Base-by-base conservation (phyloP, 2,797 vertebrate species). In the Acanthis flammea region DNA sequence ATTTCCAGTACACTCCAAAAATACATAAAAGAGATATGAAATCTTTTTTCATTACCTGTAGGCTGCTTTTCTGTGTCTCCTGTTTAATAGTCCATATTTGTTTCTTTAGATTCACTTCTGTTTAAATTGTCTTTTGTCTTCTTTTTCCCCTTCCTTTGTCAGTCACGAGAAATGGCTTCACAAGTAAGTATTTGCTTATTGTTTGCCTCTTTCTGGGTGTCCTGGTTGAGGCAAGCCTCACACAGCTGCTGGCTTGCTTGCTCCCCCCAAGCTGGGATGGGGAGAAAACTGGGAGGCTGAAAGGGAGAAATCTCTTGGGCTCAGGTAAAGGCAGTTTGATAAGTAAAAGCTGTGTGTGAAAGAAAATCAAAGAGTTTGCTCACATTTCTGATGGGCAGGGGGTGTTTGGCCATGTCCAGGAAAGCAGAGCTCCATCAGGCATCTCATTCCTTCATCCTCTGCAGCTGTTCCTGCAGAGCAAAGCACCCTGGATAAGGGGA, bases 161-260 rank as follows among this genome's bases (percentile, higher is more conserved):
- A 98, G 97, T 98, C 97, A 95, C 93, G 74, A 97, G 97, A 98
- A 97, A 97, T 87, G 93, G 92, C 97, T 95, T 98, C 98, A 66
- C 97, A 98, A 97, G 97, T 98, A 98, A 98, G 98, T 98, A 97
- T 74, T 76, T 78, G 50, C 79, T 92, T 55, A 72, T 81, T 96
- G 94, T 96, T 80, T 96, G 63, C 41, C 57, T 86, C 81, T 79
- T 85, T 54, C 74, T 87, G 84, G 31, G 67, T 78, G 50, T 89
- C 2, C 3, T 63, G 37, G 25, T 55, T 63, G 44, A 60, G 77
- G 23, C 17, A 70, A 91, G 28, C 33, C 13, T 27, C 74, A 51
- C 24, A 13, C 15, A 63, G 57, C 19, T 8, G 3, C 27, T 62
- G 0, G 0, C 18, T 87, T 33, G 3, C 41, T 54, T 25, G 5